phyloP scores from a whole-genome alignment of 2,113 vertebrate genomes.

The Poeciliopsis prolifica region DNA sequence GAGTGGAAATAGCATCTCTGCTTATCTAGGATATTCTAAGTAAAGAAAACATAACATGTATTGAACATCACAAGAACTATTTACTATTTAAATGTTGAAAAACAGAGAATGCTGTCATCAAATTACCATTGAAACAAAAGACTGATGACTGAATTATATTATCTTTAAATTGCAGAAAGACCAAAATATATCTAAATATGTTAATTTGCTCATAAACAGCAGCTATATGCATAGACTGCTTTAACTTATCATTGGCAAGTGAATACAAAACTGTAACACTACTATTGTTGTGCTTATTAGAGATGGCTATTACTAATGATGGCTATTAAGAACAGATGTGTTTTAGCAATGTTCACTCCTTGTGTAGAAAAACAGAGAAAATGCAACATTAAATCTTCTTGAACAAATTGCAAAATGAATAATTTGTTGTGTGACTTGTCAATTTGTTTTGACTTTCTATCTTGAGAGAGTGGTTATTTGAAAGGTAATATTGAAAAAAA shows the following conservation, averaged over 20 bases:
- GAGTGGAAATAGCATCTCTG: background rate
- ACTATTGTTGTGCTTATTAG: constrained; percentile 49
- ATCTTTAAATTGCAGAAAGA: background rate
- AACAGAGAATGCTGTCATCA: too few relatives aligned
- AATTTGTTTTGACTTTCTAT: constrained; percentile 3
- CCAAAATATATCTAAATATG: background rate
- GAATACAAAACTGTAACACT: constrained; percentile 39
- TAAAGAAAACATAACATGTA: background rate
- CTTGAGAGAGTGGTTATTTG: background rate
- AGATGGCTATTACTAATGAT: constrained; percentile 60
- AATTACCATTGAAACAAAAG: background rate
- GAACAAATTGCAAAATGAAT: constrained; percentile 8
- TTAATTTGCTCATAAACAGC: background rate
- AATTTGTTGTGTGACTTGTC: constrained; percentile 14
- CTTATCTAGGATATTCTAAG: background rate
- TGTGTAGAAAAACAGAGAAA: constrained; percentile 24
- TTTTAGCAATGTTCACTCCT: constrained; percentile 39
- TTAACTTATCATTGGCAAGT: constrained; percentile 37
- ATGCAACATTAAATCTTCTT: constrained; percentile 5
- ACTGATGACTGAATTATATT: background rate
- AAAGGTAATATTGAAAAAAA: constrained; percentile 6
- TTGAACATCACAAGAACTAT: background rate
- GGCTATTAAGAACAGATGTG: constrained; percentile 77
- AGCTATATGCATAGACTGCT: constrained; percentile 1
- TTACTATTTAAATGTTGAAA: background rate